Base-by-base conservation (phyloP, 1,140 invertebrate genomes). In the Pseudomyrmex dendroicus region DNA sequence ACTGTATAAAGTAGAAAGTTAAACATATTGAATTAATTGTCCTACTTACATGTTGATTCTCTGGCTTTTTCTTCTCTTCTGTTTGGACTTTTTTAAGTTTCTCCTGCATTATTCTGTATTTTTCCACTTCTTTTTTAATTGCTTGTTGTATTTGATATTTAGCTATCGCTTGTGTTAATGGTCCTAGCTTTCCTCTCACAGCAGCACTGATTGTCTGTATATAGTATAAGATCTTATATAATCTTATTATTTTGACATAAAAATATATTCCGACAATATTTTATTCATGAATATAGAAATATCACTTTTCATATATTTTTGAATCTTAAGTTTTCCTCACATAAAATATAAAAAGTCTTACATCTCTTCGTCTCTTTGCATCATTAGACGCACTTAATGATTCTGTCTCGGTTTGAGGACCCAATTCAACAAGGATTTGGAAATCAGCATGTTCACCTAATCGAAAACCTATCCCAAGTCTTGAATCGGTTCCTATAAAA, bases 401-500 rank as follows among this genome's bases (percentile, higher is more conserved):
- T 59, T 95, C 95, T 0, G 97, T 97, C 61, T 96, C 94, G 10
- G 92, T 95, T 90, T 97, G 97, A 1, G 97, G 97, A 2, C 97
- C 97, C 8, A 97, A 91, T 90, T 98, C 97, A n/a, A 97, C 93
- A 20, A 97, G 84, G 2, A 97, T 93, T 92, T 98, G 97, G 86
- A 97, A 96, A 92, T 98, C 97, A 0, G 97, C 97, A 92, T 97
- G 96, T 67, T 97, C 95, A 1, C 97, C 97, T 2, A 97, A 94
- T 46, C 96, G 95, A 90, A 97, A 97, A 1, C 97, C 97, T 89
- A 97, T 96, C 1, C 97, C 97, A n/a, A 97, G 73, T 59, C 97
- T 95, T 1, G 97, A 97, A 92, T 98, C 97, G 44, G 97, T 97
- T 80, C 97, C 97, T 98, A 91, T 54, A 3, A 56, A 59, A 20